Conservation (phyloP, 2,113 vertebrate genomes). For the sheep (Ovis aries) region ARS-UI_Ramb_v3.0 NC_056054.1:84218001-84218500, state of each 20-base stretch:
- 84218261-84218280: constrained; percentile 60
- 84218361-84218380: constrained; percentile 79
- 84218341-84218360: constrained; percentile 72
- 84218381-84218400: constrained; percentile 69
- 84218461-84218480: constrained; percentile 67
- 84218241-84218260: constrained; percentile 67
- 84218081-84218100: constrained; percentile 24
- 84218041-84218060: constrained; percentile 16
- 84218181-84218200: constrained; percentile 67
- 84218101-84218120: constrained; percentile 50
- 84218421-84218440: constrained; percentile 74
- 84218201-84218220: constrained; percentile 64
- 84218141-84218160: constrained; percentile 36
- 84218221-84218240: constrained; percentile 71
- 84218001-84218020: not conserved
- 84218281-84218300: constrained; percentile 52
- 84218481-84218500: constrained; percentile 74
- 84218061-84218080: constrained; percentile 25
- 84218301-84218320: constrained; percentile 73
- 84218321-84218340: constrained; percentile 73
- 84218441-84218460: constrained; percentile 79
- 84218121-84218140: constrained; percentile 39
- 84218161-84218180: constrained; percentile 72
- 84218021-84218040: not conserved
- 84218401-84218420: constrained; percentile 65